A percentile compares a stretch with the other conserved stretches of the same genome.
phyloP scores from a whole-genome alignment of 37 sponge, comb jelly and placozoan species.

The Agelas oroides region DNA sequence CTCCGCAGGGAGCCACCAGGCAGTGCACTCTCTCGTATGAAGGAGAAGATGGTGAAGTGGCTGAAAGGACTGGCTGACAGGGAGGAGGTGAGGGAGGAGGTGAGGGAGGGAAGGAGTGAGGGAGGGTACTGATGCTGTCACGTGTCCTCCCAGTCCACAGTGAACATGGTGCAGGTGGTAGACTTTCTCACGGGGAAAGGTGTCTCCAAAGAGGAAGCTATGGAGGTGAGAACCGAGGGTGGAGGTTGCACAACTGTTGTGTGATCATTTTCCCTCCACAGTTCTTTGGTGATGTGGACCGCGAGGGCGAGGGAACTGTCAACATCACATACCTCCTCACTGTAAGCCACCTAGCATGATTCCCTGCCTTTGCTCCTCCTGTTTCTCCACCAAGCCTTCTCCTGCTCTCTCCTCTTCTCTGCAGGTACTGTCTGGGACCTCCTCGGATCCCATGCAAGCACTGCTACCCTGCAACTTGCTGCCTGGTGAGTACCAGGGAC shows the following conservation, averaged over 20 bases:
- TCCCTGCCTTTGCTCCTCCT: not conserved
- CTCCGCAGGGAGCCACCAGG: constrained; percentile 39
- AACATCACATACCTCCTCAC: constrained; percentile 46
- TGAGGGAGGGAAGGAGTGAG: not conserved
- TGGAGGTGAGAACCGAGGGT: constrained; percentile 4
- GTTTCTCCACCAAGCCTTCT: not conserved
- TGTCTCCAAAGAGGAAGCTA: constrained; percentile 54
- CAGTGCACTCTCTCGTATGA: not conserved
- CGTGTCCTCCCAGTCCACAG: constrained; percentile 20
- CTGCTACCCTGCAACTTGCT: constrained; percentile 52
- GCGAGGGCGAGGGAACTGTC: constrained; percentile 49
- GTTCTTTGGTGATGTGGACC: constrained; percentile 47
- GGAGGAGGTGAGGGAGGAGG: constrained; percentile 40
- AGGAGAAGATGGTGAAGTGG: constrained; percentile 50
- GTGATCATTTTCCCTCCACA: not conserved
- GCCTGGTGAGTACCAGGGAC: constrained; percentile 34
- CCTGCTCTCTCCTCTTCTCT: not conserved
- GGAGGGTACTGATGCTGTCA: not conserved
- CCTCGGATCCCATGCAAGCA: constrained; percentile 41
- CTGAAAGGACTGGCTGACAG: constrained; percentile 34
- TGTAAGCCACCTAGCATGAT: constrained; percentile 29
- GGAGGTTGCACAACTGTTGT: not conserved
- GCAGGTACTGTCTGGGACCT: constrained; percentile 41
- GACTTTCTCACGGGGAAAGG: constrained; percentile 55
- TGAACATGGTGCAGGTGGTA: constrained; percentile 55